A percentile compares a stretch with the other conserved stretches of the same genome.
Conservation (phyloP, 2,797 vertebrate species). For the Rhinoraja longicauda region DNA sequence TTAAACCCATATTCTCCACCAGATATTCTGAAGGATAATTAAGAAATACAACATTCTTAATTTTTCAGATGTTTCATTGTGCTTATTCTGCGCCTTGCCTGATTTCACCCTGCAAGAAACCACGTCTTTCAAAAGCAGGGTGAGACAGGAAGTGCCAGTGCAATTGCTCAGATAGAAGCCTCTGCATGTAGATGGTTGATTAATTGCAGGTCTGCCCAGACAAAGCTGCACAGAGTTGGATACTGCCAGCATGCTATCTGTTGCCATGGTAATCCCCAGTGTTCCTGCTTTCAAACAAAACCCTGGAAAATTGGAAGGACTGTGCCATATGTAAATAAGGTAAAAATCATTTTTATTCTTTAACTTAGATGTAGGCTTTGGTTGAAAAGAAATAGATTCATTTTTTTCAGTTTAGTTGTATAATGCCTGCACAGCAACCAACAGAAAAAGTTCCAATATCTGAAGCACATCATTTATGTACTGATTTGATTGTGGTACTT, state of each 20-base stretch:
- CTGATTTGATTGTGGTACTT: background rate
- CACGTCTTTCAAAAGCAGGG: constrained; percentile 70
- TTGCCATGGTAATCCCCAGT: constrained; percentile 84
- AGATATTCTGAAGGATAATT: constrained; percentile 19
- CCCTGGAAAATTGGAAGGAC: constrained; percentile 76
- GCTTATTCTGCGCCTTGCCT: constrained; percentile 56
- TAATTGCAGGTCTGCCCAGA: constrained; percentile 78
- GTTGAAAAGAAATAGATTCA: constrained; percentile 71
- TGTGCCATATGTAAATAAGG: constrained; percentile 80
- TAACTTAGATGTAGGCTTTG: constrained; percentile 74
- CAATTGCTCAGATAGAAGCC: constrained; percentile 76
- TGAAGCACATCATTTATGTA: too few species aligned
- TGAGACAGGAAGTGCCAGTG: constrained; percentile 66
- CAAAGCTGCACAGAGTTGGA: constrained; percentile 76
- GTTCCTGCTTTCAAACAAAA: constrained; percentile 72
- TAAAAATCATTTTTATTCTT: constrained; percentile 72
- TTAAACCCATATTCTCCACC: background rate
- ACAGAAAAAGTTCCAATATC: background rate
- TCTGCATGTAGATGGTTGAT: constrained; percentile 77
- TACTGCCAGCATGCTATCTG: constrained; percentile 78
- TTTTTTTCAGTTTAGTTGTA: constrained; percentile 54
- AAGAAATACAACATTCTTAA: constrained; percentile 56
- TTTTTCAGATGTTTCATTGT: constrained; percentile 55
- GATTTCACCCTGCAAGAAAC: constrained; percentile 74
- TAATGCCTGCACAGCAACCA: constrained; percentile 42